phyloP scores from a whole-genome alignment of 2,797 vertebrate species.

The Anomalospiza imberbis region DNA sequence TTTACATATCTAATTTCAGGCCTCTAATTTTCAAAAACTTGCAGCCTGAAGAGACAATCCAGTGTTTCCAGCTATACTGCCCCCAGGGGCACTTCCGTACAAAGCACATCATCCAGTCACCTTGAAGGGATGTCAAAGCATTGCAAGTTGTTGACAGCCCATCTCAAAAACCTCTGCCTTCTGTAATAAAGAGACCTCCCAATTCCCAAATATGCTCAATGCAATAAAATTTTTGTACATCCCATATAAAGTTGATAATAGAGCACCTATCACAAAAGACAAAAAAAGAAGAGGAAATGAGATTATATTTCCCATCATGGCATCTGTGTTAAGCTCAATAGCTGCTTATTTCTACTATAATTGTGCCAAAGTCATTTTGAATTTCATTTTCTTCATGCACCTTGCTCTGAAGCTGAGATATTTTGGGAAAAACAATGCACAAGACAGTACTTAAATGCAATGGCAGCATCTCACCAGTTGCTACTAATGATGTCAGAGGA shows the following conservation, averaged over 20 bases:
- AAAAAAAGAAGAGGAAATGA: not conserved
- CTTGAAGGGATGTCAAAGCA: not conserved
- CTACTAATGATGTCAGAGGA: not conserved
- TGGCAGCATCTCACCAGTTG: not conserved
- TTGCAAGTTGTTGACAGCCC: not conserved
- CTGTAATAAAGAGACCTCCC: constrained; percentile 6
- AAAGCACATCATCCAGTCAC: not conserved
- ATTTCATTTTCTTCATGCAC: not conserved
- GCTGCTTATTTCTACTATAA: constrained; percentile 10
- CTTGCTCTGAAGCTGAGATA: not conserved
- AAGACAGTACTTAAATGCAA: not conserved
- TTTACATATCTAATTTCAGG: not conserved
- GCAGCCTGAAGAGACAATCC: not conserved
- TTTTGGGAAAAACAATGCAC: constrained; percentile 27
- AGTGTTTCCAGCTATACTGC: not conserved
- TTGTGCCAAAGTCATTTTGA: constrained; percentile 8
- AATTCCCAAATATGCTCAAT: constrained; percentile 18
- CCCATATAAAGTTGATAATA: not conserved
- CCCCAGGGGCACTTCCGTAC: not conserved
- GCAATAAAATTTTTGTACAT: constrained; percentile 12
- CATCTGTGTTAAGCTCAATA: constrained; percentile 17
- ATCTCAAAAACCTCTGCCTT: constrained; percentile 15
- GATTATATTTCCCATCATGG: not conserved
- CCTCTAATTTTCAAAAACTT: not conserved
- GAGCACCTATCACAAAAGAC: not conserved